Evolutionary conservation across 2,888 invertebrate genomes (phyloP).

Genomic region (Acrocyrtus sp.): DNA sequence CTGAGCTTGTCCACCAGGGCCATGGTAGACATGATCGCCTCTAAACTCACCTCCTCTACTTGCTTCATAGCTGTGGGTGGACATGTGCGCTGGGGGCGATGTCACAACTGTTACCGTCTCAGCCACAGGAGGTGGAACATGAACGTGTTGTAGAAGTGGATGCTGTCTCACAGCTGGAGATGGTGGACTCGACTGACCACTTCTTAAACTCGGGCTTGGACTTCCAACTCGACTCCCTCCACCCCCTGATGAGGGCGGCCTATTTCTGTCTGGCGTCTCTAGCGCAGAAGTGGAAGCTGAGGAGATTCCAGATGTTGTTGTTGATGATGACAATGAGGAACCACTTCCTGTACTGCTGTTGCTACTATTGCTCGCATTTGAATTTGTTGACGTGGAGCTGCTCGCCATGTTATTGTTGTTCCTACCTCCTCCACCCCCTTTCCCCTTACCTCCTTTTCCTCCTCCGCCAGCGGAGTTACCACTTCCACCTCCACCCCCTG

Average conservation of each 20-base stretch:
- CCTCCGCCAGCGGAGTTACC: slow-evolving; percentile 1
- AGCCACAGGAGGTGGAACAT: slow-evolving; percentile 45
- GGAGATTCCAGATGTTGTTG: slow-evolving; percentile 46
- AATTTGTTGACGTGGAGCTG: slow-evolving; percentile 31
- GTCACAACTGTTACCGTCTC: slow-evolving; percentile 50
- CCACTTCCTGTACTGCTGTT: slow-evolving; percentile 17
- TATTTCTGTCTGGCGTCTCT: slow-evolving; percentile 43
- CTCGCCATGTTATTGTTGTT: slow-evolving; percentile 18
- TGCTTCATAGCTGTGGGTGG: background rate
- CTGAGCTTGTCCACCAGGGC: slow-evolving; percentile 16
- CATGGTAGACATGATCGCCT: slow-evolving; percentile 32
- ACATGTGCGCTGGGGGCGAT: slow-evolving; percentile 42
- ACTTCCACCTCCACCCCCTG: slow-evolving; percentile 8
- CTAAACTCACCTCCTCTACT: slow-evolving; percentile 1
- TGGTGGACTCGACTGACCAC: slow-evolving; percentile 40
- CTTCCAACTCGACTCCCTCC: slow-evolving; percentile 35
- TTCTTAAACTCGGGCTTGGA: slow-evolving; percentile 34
- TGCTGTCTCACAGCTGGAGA: slow-evolving; percentile 35
- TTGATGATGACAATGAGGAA: slow-evolving; percentile 5
- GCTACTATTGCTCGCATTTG: slow-evolving; percentile 20
- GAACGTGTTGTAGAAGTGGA: slow-evolving; percentile 40
- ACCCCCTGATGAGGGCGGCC: slow-evolving; percentile 24
- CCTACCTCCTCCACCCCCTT: slow-evolving; percentile 2
- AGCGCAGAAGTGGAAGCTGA: slow-evolving; percentile 43
- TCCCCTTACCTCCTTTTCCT: slow-evolving; percentile 5